phyloP scores from a whole-genome alignment of 1,140 invertebrate species.

The Lineus longissimus region DNA sequence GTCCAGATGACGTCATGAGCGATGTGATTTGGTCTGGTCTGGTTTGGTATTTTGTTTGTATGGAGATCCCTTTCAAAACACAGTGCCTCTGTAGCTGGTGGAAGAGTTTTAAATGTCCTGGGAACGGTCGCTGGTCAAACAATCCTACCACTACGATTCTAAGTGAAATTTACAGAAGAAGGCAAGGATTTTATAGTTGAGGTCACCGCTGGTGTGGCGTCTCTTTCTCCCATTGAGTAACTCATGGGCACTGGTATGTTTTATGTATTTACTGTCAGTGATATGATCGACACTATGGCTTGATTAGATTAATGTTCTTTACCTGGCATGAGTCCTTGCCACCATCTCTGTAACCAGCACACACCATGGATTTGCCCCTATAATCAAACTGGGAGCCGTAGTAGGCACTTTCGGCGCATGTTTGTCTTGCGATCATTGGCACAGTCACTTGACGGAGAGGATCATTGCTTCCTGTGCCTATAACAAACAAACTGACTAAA shows the following conservation, averaged over 20 bases:
- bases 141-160: background rate
- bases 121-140: background rate
- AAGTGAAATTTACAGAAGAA: background rate
- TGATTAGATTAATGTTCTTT: constrained; percentile 12
- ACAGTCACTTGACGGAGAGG: background rate
- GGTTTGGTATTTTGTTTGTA: background rate
- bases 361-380: constrained; percentile 34
- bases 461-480: background rate
- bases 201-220: background rate
- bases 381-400: background rate
- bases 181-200: background rate
- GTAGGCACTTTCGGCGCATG: no score
- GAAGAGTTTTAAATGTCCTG: background rate
- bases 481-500: no score
- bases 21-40: background rate
- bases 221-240: background rate
- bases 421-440: background rate
- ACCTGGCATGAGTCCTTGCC: constrained; percentile 52
- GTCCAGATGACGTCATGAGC: no score
- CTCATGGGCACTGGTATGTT: background rate
- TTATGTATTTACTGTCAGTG: background rate
- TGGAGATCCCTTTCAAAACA: background rate
- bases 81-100: no score
- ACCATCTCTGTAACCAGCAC: constrained; percentile 45
- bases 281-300: background rate